Base-by-base conservation (phyloP, 2,888 invertebrate genomes). In the Scaptomyza reducta region DNA sequence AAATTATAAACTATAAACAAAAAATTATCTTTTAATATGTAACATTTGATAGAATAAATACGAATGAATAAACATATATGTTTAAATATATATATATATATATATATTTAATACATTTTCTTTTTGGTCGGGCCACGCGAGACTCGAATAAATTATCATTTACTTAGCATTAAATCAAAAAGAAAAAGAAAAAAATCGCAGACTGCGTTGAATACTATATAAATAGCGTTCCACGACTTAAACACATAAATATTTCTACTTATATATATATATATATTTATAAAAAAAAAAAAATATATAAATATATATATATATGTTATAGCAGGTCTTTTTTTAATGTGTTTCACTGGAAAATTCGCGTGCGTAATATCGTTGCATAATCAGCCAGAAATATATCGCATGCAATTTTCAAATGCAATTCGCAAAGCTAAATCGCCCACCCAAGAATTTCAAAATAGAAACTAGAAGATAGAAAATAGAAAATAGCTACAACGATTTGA, bases 1-100 rank as follows among this genome's bases (percentile, higher is more conserved):
- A 79, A 84, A 84, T 84, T 87, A 81, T 84, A 79, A 84, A 84
- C 81, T 87, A 81, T 84, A 68, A 78, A 84, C 82, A 82, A 81
- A 86, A 81, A 81, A 80, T 81, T 86, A 81, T 81, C 60, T 79
- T 82, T 85, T 55, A 85, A 80, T 80, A 85, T 81, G 62, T 78
- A 74, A 63, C 59, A 71, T 72, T 63, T 59, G 65, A 73, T 72
- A 73, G 70, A 62, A 83, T 67, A 59, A 65, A 71, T 60, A 61
- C 35, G 38, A 38, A 4, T 35, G 29, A 18, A 35, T 33, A 22
- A 22, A 38, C 33, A 13, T 35, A 27, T 47, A 55, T 18, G 7
- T 14, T 11, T 13, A 33, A 0, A 1, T 35, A 22, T 22, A 44
- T 42, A 42, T 22, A 44, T 42, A 16, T 11, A 41, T 41, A 11